Conservation (phyloP, 1,140 invertebrate genomes). For the Camponotus pennsylvanicus region DNA sequence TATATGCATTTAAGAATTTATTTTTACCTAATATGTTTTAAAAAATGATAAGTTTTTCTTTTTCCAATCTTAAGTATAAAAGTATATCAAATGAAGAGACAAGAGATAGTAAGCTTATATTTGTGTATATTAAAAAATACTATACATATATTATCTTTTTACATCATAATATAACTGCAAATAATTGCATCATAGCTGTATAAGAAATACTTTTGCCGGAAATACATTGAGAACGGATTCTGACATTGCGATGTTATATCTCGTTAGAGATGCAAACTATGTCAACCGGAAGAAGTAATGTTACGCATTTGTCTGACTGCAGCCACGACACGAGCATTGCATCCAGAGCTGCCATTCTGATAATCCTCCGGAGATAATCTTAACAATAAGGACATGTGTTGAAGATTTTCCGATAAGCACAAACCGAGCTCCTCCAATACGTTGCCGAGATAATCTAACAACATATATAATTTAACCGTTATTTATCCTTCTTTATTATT, state of each 20-base stretch:
- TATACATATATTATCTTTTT: conserved; percentile 39
- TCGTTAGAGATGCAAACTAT: neutral
- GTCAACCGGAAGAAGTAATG: conserved; percentile 86
- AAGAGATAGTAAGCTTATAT: conserved; percentile 16
- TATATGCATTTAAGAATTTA: neutral
- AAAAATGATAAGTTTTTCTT: too few species aligned
- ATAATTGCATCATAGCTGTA: neutral
- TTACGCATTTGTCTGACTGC: conserved; percentile 92
- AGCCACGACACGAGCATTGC: conserved; percentile 90
- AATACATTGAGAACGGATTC: neutral
- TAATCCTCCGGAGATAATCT: conserved; percentile 91
- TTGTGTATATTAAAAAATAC: conserved; percentile 32
- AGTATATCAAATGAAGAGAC: neutral
- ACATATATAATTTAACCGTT: neutral
- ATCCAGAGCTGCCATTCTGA: conserved; percentile 88
- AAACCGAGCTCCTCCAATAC: conserved; percentile 94
- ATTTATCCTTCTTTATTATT: neutral
- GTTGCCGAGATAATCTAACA: conserved; percentile 93
- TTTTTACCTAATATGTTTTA: neutral
- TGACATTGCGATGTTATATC: neutral
- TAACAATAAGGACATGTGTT: conserved; percentile 90
- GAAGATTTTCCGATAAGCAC: conserved; percentile 90
- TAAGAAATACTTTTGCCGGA: neutral
- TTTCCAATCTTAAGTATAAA: neutral
- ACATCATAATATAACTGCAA: neutral